Evolutionary conservation across 2,888 invertebrate species (phyloP), one percentile per base, ranked within the genome.

Genomic region (Choreutis nemorana): DNA sequence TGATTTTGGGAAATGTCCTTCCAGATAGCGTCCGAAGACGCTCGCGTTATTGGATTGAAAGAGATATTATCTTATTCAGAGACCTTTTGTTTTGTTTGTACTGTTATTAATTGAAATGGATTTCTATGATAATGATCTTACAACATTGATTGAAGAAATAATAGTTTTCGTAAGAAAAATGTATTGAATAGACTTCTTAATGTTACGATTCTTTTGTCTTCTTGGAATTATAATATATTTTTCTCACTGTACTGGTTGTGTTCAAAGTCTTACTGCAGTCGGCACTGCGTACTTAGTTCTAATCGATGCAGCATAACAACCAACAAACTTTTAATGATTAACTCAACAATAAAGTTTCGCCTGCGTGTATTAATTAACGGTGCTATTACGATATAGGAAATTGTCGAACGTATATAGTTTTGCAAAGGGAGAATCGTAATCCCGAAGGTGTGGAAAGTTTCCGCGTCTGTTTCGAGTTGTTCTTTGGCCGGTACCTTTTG

Each of bases 1-100:
- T 65, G 67, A 65, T 68, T 63, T 59, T 43, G 55, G 55, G 48
- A 46, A 51, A 60, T 55, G 55, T 60, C 55, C 50, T 44, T 37
- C 31, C 40, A 49, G 70, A 71, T 64, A 65, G 57, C 55, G 52
- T 36, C 41, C 32, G 26, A 9, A 36, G 42, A 44, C 40, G 34
- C 15, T 26, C 23, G 23, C 43, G 39, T 55, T 53, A 55, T 54
- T 56, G 55, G 54, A 60, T 53, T 50, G 50, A 53, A 56, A 52
- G 55, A 57, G 60, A 65, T 62, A 14, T 10, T 26, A 35, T 35
- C 34, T 26, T 49, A 46, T 52, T 50, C 48, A 48, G 48, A 42
- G 37, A 38, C 45, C 48, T 45, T 41, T 45, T 44, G 40, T 44
- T 54, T 53, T 48, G 42, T 50, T 53, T 50, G 44, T 42, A 42